Base-by-base conservation (phyloP, 2,888 invertebrate species). In the Candidula unifasciata region DNA sequence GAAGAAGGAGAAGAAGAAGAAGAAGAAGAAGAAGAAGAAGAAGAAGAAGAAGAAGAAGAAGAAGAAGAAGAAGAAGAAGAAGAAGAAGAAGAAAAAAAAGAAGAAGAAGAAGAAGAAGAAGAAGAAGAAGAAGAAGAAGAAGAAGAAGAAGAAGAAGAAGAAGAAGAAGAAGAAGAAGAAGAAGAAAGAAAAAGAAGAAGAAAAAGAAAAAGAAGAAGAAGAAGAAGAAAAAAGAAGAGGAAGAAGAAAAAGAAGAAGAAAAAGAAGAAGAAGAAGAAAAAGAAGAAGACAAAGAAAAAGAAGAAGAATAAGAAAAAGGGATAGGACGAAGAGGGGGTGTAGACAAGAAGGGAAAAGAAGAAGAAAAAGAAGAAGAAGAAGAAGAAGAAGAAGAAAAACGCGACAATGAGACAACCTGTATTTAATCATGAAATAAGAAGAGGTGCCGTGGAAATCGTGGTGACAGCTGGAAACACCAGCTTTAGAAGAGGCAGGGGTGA, bases 51-150 rank as follows among this genome's bases (percentile, higher is more conserved):
- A 8, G n/a, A 68, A 8, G n/a, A 68, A 24, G 68, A 24, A 68
- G 16, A 16, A 68, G 16, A 68, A 68, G 30, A 27, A 68, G 68
- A 24, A 68, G 8, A 68, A 76, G 3, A 76, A 21, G 44, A 27
- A 76, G 37, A 37, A 44, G 21, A 44, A 76, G 76, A 44, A 44
- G 21, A 44, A 76, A n/a, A 76, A 44, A 27, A 27, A 69, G 54
- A 82, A 27, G 44, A 35, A 66, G n/a, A 66, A 80, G 8, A 80
- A 16, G 52, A 24, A 69, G n/a, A 71, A 44, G 21, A 27, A 54
- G 52, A 52, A 21, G 30, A 27, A 52, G 21, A 68, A 44, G n/a
- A 27, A 52, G 57, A 77, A 18, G 44, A 52, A 5, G 27, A 52
- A n/a, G 77, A 35, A 8, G 35, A 35, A 8, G 35, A 13, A 35